Conservation (phyloP, 2,888 invertebrate genomes). For the Caenorhabditis zanzibari region DNA sequence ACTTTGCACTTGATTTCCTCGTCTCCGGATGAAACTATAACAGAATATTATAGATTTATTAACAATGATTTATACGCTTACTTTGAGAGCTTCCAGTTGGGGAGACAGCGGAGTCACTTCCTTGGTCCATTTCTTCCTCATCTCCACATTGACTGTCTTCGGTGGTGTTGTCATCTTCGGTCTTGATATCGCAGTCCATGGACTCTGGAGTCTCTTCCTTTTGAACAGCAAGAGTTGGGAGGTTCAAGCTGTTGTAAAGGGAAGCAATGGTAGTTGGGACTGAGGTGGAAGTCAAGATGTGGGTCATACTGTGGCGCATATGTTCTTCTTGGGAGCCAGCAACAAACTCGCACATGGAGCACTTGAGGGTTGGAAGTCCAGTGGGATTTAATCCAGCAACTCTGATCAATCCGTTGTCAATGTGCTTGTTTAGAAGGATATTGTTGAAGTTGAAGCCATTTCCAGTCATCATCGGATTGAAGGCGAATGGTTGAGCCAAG, state of each 20-base stretch:
- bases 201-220: slow-evolving; percentile 30
- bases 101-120: slow-evolving; percentile 65
- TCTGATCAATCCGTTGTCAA: slow-evolving; percentile 18
- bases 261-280: slow-evolving; percentile 63
- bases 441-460: slow-evolving; percentile 72
- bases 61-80: not conserved
- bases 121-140: slow-evolving; percentile 70
- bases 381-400: slow-evolving; percentile 51
- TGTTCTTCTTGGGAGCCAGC: slow-evolving; percentile 74
- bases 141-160: slow-evolving; percentile 43
- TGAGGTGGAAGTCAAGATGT: slow-evolving; percentile 61
- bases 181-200: slow-evolving; percentile 59
- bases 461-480: slow-evolving; percentile 65
- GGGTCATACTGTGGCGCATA: slow-evolving; percentile 77
- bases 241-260: slow-evolving; percentile 54
- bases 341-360: slow-evolving; percentile 71
- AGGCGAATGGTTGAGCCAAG: slow-evolving; percentile 59
- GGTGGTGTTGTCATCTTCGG: slow-evolving; percentile 45
- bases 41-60: not conserved
- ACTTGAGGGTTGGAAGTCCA: slow-evolving; percentile 59
- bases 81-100: slow-evolving; percentile 67
- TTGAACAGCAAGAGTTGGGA: slow-evolving; percentile 57
- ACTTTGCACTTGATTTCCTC: slow-evolving; percentile 89
- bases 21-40: slow-evolving; percentile 47
- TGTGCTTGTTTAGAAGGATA: slow-evolving; percentile 72